These are phyloP conservation scores for Spatula clypeata DNA, from an alignment of 2,797 vertebrate genomes.

Conservation along the genomic window DNA sequence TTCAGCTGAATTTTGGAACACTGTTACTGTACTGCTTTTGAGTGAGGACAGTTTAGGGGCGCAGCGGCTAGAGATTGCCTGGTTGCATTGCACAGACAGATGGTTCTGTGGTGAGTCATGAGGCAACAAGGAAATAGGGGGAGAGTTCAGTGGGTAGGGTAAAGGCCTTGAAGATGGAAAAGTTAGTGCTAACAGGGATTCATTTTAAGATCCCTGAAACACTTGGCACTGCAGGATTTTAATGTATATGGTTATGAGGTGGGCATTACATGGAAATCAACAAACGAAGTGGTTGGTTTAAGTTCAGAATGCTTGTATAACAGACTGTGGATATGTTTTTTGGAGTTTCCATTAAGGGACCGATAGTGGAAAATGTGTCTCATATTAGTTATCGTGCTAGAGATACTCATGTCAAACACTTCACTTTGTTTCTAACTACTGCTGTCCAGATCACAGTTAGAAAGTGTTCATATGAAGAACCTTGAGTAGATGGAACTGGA, in stretches of 20 bases:
- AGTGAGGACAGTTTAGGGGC: background rate
- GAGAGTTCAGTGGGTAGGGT: constrained; percentile 47
- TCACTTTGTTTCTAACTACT: constrained; percentile 2
- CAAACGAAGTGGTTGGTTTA: background rate
- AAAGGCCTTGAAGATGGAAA: constrained; percentile 41
- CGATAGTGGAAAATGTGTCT: background rate
- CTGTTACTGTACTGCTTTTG: background rate
- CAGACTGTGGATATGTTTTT: background rate
- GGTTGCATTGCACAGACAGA: background rate
- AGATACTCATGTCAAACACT: background rate
- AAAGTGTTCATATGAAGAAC: background rate
- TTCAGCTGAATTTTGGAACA: background rate
- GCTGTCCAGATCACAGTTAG: background rate
- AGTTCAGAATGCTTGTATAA: background rate
- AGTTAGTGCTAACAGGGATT: background rate
- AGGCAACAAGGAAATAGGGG: background rate
- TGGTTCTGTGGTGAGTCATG: constrained; percentile 46
- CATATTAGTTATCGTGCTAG: background rate
- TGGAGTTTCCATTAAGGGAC: background rate
- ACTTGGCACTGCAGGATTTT: background rate
- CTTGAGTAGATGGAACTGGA: background rate
- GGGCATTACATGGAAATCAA: background rate
- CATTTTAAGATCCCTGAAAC: background rate
- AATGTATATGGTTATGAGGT: accelerated
- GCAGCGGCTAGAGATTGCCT: accelerated